Conservation (phyloP, 2,113 vertebrate species). For the human region DNA sequence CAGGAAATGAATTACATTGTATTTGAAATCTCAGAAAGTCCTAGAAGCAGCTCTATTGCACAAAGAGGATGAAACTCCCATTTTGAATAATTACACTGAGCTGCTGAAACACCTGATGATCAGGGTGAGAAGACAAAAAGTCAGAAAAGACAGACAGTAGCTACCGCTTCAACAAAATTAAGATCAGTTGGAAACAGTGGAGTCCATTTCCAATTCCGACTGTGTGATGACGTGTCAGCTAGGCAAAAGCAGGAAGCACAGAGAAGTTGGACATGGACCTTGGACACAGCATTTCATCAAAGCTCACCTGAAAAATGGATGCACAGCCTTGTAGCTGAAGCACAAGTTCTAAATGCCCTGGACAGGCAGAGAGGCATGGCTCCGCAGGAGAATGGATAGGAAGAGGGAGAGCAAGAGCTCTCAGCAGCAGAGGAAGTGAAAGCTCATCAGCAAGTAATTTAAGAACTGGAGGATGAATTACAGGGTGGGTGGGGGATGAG, state of each 20-base stretch:
- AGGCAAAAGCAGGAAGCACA: neutral
- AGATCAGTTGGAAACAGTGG: neutral
- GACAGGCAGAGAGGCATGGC: neutral
- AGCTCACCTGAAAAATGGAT: neutral
- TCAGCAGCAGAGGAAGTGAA: neutral
- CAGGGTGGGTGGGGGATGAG: accelerated
- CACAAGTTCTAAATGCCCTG: neutral
- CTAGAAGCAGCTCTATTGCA: neutral
- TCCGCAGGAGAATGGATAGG: neutral
- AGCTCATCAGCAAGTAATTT: neutral
- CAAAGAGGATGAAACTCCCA: neutral
- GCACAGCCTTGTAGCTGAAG: neutral
- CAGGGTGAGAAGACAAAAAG: neutral
- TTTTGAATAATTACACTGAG: neutral
- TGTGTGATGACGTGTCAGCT: neutral
- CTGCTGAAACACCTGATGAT: neutral
- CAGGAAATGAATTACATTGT: neutral
- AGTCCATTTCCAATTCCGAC: neutral
- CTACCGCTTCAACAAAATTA: neutral
- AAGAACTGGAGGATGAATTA: neutral
- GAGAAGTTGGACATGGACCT: neutral
- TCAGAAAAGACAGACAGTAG: neutral
- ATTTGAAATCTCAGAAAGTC: neutral
- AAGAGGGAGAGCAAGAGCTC: neutral
- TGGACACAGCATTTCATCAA: neutral